Base-by-base conservation (phyloP, 2,113 vertebrate genomes). In the Verasper variegatus region DNA sequence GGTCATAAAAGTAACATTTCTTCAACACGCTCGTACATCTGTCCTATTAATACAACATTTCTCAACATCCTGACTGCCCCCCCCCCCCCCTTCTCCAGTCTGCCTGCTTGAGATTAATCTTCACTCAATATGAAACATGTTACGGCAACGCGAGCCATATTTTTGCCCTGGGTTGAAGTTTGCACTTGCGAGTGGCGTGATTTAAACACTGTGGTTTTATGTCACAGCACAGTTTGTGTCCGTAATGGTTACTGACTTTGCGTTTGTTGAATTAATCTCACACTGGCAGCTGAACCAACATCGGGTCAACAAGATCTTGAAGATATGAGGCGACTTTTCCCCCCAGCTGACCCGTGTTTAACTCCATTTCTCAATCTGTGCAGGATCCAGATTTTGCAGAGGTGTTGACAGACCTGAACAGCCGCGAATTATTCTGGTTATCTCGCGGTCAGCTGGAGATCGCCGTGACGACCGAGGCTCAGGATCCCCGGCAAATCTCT, bases 351-450 rank as follows among this genome's bases (percentile, higher is more conserved):
- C 27, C 21, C 61, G 15, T 9, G 24, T 49, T 18, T 40, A 31
- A 55, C 31, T 54, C 82, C 5, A 0, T 47, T 49, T 70, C 49
- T 12, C 37, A 60, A 70, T 89, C 42, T 81, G 69, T 61, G 47
- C 86, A 99, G 98, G 96, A 97, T 68, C 92, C 96, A 0, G 97
- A 98, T 76, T 98, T 99, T 0, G 98, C 97, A 0, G 98, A 99
- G 90, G 97, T 98, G 78, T 93, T 99, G 89, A 95, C 94, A 0
- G 95, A 96, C 56, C 92, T 99, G 74, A 96, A 96, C 15, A 92
- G 93, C 82, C 95, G 82, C 0, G 98, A 99, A 83, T 94, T 99
- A 86, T 95, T 96, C 85, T 97, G 96, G 97, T 81, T 99, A 65
- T 97, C 95, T 1, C 95, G 95, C 5, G 97, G 97, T 57, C 95